Percentiles rank a stretch among this genome's conserved stretches.
Evolutionary conservation across 2,797 vertebrate species (phyloP).

Genomic region (Discoglossus pictus): DNA sequence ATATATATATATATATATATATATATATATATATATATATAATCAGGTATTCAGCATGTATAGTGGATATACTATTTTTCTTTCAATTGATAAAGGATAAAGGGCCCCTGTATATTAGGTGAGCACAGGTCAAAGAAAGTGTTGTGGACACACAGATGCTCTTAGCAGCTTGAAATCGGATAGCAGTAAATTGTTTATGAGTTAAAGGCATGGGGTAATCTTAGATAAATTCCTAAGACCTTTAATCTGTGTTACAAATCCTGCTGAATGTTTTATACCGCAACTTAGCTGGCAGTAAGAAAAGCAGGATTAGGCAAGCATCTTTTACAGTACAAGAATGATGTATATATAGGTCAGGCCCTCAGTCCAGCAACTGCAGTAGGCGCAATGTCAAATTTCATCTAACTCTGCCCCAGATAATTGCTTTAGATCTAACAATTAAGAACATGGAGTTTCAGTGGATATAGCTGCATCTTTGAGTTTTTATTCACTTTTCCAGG

Average conservation of each 20-base stretch:
- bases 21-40: no score
- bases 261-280: slow-evolving; percentile 21
- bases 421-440: no score
- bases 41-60: no score
- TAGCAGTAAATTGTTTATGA: slow-evolving; percentile 30
- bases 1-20: no score
- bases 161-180: slow-evolving; percentile 23
- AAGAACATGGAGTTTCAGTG: no score
- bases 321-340: slow-evolving; percentile 7
- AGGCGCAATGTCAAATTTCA: slow-evolving; percentile 5
- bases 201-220: slow-evolving; percentile 20
- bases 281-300: slow-evolving; percentile 25
- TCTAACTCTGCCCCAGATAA: not conserved
- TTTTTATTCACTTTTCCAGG: no score
- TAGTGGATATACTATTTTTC: no score
- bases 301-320: slow-evolving; percentile 20
- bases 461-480: no score
- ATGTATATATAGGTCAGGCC: slow-evolving; percentile 17
- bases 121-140: no score
- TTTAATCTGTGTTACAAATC: slow-evolving; percentile 39
- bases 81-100: no score
- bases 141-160: slow-evolving; percentile 2
- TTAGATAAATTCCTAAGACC: slow-evolving; percentile 33
- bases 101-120: no score
- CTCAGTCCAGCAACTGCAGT: not conserved